Evolutionary conservation across 2,888 invertebrate genomes (phyloP), one percentile per base, ranked within the genome.

Genomic region (Trachelus tabidus): DNA sequence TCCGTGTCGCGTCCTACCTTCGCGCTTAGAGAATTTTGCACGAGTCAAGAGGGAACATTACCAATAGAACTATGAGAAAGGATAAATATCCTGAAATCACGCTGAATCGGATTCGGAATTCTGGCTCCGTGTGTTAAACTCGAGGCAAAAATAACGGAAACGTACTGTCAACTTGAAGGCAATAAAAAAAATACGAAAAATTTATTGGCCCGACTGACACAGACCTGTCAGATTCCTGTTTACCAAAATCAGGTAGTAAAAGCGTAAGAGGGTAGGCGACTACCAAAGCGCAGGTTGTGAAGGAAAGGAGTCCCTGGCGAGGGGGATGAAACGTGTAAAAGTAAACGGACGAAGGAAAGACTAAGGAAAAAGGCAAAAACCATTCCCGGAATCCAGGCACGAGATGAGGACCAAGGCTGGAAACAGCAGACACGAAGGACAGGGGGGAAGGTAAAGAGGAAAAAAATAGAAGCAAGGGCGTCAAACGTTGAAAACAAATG

Each of bases 401-500:
- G 71, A 30, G 3, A 23, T 11, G 30, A 12, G 31, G 6, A 33
- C 34, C 23, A 71, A 11, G 34, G 3, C 9, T 31, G 30, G 30
- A 31, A 30, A 1, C 23, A 30, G 12, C 12, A 34, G 30, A 34
- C 31, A 11, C 11, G 71, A 69, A 69, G 15, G 3, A 23, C 23
- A 30, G 15, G 30, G 30, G 15, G 15, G 33, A 1, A 71, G 71
- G 3, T 4, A 71, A 11, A 6, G 30, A 71, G 30, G 71, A 23
- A 23, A 34, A 34, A 71, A 23, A 34, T 71, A 34, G 12, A 34
- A 71, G 34, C 69, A 69, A 73, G 74, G n/a, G 74, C 31, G 79
- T 80, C 75, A 77, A 75, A 75, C 77, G 76, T 31, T 68, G 78
- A 73, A 79, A 81, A 80, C 76, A 81, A 81, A 78, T 68, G 76